Conservation (phyloP, 2,113 vertebrate species). For the Tiliqua scincoides region DNA sequence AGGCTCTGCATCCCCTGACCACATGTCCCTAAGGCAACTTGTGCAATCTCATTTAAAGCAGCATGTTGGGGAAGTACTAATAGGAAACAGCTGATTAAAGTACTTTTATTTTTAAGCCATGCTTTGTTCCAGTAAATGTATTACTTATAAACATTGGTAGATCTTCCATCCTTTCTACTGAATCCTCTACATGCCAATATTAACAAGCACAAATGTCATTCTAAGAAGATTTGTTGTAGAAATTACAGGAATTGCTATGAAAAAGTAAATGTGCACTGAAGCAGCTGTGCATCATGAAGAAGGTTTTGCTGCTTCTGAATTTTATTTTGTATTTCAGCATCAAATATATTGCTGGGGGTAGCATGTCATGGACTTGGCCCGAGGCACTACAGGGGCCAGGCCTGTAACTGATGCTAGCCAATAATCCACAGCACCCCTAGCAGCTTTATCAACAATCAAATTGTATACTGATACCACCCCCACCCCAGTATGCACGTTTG, state of each 20-base stretch:
- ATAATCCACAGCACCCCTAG: too few species aligned
- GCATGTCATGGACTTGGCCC: too few species aligned
- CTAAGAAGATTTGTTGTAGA: not conserved
- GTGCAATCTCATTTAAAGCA: not conserved
- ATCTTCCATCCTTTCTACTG: not conserved
- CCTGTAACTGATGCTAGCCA: too few species aligned
- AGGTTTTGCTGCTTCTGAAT: slow-evolving; percentile 21
- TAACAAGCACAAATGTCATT: slow-evolving; percentile 12
- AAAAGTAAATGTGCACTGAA: slow-evolving; percentile 34
- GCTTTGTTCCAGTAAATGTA: not conserved
- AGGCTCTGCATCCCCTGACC: too few species aligned
- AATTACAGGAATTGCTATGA: slow-evolving; percentile 35
- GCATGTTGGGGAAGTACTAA: not conserved
- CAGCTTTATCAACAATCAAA: too few species aligned
- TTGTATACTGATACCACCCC: too few species aligned
- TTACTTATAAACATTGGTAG: not conserved
- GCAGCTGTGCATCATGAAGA: slow-evolving; percentile 41
- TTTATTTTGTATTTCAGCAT: slow-evolving; percentile 42
- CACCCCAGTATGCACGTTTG: too few species aligned
- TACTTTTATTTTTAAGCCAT: not conserved
- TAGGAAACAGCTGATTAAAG: not conserved
- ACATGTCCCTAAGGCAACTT: too few species aligned
- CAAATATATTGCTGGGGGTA: slow-evolving; percentile 50
- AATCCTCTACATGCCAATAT: not conserved
- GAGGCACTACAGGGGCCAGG: too few species aligned